A percentile compares a stretch with the other conserved stretches of the same genome.
These are phyloP conservation scores for Zelostemma sp. DNA, from an alignment of 1,140 invertebrate species.

Conservation along the genomic window DNA sequence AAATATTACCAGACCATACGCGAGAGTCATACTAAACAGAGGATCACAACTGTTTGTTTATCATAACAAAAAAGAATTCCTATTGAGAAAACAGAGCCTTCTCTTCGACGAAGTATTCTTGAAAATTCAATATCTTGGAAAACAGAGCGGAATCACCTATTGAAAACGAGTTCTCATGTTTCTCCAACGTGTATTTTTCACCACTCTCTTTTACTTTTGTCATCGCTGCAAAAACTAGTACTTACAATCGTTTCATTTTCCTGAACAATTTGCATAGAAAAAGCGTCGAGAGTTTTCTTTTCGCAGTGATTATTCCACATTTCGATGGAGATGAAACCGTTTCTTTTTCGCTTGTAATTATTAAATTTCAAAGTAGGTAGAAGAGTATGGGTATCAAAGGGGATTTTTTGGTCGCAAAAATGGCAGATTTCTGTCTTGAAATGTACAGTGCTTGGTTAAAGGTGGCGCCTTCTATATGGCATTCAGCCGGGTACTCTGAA, in stretches of 20 bases:
- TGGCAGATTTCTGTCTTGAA: constrained; percentile 9
- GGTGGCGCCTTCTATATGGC: constrained; percentile 23
- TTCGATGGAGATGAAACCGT: too few relatives aligned
- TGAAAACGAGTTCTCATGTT: neutral
- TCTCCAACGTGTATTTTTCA: neutral
- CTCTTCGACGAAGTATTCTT: neutral
- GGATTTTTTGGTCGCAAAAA: neutral
- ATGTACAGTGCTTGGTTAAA: constrained; percentile 22
- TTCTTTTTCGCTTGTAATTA: too few relatives aligned
- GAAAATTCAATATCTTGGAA: constrained; percentile 2
- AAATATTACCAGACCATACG: constrained; percentile 5
- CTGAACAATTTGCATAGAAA: too few relatives aligned
- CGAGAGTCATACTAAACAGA: neutral
- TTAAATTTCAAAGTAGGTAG: too few relatives aligned
- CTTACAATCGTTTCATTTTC: too few relatives aligned
- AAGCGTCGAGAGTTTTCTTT: too few relatives aligned
- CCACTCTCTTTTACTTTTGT: neutral
- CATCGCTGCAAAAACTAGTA: neutral
- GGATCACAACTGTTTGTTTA: constrained; percentile 8
- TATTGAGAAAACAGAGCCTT: neutral
- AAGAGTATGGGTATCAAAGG: too few relatives aligned
- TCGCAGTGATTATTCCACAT: too few relatives aligned
- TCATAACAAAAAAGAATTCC: constrained; percentile 2
- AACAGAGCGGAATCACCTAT: neutral
- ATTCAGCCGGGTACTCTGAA: constrained; percentile 28